Percentiles rank a stretch among this genome's conserved stretches.
These are phyloP conservation scores for Trichonephila clavata DNA, from an alignment of 1,140 invertebrate genomes.

Conservation along the genomic window DNA sequence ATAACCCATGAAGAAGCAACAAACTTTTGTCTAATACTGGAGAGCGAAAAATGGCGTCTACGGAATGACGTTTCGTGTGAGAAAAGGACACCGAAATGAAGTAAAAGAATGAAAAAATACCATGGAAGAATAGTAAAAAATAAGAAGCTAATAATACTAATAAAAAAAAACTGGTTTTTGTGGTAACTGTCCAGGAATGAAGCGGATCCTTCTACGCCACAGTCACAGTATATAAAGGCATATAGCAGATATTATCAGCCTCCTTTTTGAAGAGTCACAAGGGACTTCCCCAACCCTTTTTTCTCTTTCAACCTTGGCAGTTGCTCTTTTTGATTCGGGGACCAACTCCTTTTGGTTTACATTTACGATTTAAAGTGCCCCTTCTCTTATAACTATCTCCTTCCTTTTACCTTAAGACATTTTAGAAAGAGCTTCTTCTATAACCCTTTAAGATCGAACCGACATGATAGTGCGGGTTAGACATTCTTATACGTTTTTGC, in stretches of 20 bases:
- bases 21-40: slow-evolving; percentile 51
- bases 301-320: slow-evolving; percentile 8
- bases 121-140: slow-evolving; percentile 56
- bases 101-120: slow-evolving; percentile 69
- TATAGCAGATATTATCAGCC: slow-evolving; percentile 76
- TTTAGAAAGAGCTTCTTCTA: neutral
- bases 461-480: too few species aligned
- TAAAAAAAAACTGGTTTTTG: slow-evolving; percentile 66
- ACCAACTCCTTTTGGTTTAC: slow-evolving; percentile 71
- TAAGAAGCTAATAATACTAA: slow-evolving; percentile 44
- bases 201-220: slow-evolving; percentile 67
- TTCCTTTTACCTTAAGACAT: slow-evolving; percentile 24
- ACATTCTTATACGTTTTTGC: too few species aligned
- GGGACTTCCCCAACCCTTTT: slow-evolving; percentile 68
- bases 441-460: too few species aligned
- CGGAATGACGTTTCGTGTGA: slow-evolving; percentile 72
- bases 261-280: slow-evolving; percentile 70
- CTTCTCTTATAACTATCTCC: slow-evolving; percentile 45
- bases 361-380: slow-evolving; percentile 64
- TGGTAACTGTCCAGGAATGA: slow-evolving; percentile 75
- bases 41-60: slow-evolving; percentile 57
- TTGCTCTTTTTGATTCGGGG: slow-evolving; percentile 57
- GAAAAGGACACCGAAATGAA: slow-evolving; percentile 71
- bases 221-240: slow-evolving; percentile 74
- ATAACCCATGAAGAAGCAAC: slow-evolving; percentile 57